Evolutionary conservation across 53 echinoderm and acorn worm genomes (phyloP), one percentile per base, ranked within the genome.

Genomic region (Astropecten irregularis): DNA sequence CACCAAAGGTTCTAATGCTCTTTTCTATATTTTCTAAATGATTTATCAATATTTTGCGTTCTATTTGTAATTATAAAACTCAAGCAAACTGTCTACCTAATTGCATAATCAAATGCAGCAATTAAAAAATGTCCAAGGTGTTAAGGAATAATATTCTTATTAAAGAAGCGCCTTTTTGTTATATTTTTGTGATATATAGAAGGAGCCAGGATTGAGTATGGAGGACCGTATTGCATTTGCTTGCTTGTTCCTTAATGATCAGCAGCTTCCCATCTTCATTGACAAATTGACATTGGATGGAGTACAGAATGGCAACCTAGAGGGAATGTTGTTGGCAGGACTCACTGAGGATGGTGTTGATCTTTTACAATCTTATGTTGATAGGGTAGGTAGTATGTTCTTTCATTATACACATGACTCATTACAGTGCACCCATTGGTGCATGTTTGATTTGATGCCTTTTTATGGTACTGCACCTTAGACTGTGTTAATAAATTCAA

Each of bases 151-250:
- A n/a, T n/a, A n/a, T n/a, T n/a, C n/a, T n/a, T n/a, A n/a, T n/a
- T n/a, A n/a, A n/a, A n/a, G n/a, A n/a, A n/a, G n/a, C n/a, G n/a
- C n/a, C n/a, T n/a, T n/a, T n/a, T n/a, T n/a, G n/a, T n/a, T n/a
- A n/a, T n/a, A n/a, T n/a, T n/a, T n/a, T 37, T 46, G 14, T 34
- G 0, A 38, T 47, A 6, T 69, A 14, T 62, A 96, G 96, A 84
- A 77, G 70, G 96, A 96, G 69, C 28, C 73, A 10, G 93, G 82
- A 23, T 57, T 96, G 62, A 93, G 85, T 62, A 89, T 96, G 20
- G 91, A 96, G 71, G 96, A 96, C 61, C 77, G 96, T 21, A 59
- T 96, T 22, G 93, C 91, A 10, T 96, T 96, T 89, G 96, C 96
- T 26, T 96, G 96, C 58, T 72, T 93, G 49, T 96, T 91, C 66